Evolutionary conservation across 2,797 vertebrate genomes (phyloP), one percentile per base, ranked within the genome.

Genomic region (Myotis vivesi): DNA sequence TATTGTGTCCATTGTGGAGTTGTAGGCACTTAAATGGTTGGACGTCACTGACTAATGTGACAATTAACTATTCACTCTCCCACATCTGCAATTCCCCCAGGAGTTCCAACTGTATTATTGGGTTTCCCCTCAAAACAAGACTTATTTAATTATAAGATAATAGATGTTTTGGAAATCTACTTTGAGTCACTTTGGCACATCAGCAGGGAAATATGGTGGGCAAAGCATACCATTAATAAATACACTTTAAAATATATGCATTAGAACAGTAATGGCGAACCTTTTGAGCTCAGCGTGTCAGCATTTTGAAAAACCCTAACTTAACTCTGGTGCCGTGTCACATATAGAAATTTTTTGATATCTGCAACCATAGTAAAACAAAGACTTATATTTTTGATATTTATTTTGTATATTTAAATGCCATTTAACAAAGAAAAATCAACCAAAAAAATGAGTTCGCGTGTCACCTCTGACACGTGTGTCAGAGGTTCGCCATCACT

Each of bases 81-180:
- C 30, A 13, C 46, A 51, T 71, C 71, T 69, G 44, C 3, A 19
- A 16, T 19, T 92, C 3, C 15, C 57, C 59, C 22, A 83, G 57
- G 73, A 82, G 25, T 16, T 84, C 55, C 80, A 25, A 89, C 12
- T 38, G 55, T 20, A n/a, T 36, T 59, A 75, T 6, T 72, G 49
- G 17, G 15, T 30, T 80, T 73, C 10, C 55, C 23, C 15, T 91
- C 25, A 72, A 90, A 89, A 72, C 30, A 68, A 22, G 49, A 57
- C n/a, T 83, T 77, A 30, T 76, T 91, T n/a, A 72, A 28, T 94
- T 80, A 71, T 25, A 79, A 91, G 79, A 88, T 38, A 73, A 87
- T 41, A 16, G 17, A 23, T 4, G 3, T 41, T 4, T 38, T 82
- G 23, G 53, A 81, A 87, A 62, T 89, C 59, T 73, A 46, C 4